Evolutionary conservation across 2,113 vertebrate species (phyloP), one percentile per base, ranked within the genome.

Genomic region (cat (Felis catus)): DNA sequence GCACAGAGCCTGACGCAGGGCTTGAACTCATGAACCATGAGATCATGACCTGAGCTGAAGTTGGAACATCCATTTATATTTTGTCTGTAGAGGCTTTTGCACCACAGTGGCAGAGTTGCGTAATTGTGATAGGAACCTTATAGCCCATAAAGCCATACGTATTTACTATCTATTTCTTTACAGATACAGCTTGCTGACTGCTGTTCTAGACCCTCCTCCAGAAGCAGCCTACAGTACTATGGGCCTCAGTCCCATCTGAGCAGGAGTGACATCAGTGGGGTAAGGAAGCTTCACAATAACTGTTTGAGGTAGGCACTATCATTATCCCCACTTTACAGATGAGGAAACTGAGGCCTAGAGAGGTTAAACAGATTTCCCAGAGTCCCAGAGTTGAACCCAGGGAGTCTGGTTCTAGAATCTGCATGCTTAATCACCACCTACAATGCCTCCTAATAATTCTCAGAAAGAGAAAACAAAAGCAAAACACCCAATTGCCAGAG

Each of bases 231-330:
- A 2, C 31, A 36, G 15, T 19, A 65, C 63, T 14, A 53, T n/a
- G n/a, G n/a, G n/a, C n/a, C n/a, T n/a, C n/a, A n/a, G n/a, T n/a
- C 8, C 33, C 79, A 4, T 39, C 48, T 12, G 23, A 25, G 65
- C 58, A 83, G 45, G 33, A 7, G 39, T 74, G 27, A 5, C 0
- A 11, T 63, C 48, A 65, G 0, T 7, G 45, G 11, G 18, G 36
- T 0, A 65, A 5, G 25, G 41, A 6, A 51, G 7, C 5, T 23
- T 6, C 41, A 3, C 9, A 13, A 8, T 3, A 73, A 41, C 23
- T 85, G 61, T 53, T 4, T 19, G 61, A 58, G 4, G 23, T 21
- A 29, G 29, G 15, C 11, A 8, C 29, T 1, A 8, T 53, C 16
- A 23, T 36, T 29, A 23, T n/a, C 6, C 27, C 41, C 68, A 66